A percentile compares a stretch with the other conserved stretches of the same genome.
These are phyloP conservation scores for Leptopilina boulardi DNA, from an alignment of 1,140 invertebrate species.

Conservation along the genomic window DNA sequence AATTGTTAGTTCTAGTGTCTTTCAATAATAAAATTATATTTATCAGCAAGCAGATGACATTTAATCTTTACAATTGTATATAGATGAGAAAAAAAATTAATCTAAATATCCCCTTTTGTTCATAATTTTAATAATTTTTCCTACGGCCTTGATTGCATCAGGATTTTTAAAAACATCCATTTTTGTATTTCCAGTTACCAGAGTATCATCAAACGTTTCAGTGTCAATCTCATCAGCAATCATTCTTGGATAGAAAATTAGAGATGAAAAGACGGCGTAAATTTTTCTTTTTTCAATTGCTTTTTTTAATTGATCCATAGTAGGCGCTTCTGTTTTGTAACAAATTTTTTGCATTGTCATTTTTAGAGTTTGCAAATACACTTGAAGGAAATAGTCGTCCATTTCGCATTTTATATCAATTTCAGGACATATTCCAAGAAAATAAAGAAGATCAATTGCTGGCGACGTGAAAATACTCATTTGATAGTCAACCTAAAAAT, in stretches of 20 bases:
- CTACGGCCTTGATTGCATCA: slow-evolving; percentile 34
- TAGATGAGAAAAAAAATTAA: too few relatives aligned
- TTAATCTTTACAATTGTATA: too few relatives aligned
- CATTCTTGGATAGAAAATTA: slow-evolving; percentile 57
- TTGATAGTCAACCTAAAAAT: slow-evolving; percentile 68
- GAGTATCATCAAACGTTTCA: slow-evolving; percentile 41
- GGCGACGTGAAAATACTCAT: slow-evolving; percentile 69
- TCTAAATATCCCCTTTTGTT: slow-evolving; percentile 54
- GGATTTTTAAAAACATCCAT: slow-evolving; percentile 57
- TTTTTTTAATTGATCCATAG: slow-evolving; percentile 47
- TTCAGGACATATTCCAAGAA: slow-evolving; percentile 69
- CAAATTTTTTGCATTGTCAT: slow-evolving; percentile 46
- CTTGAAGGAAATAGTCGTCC: slow-evolving; percentile 50
- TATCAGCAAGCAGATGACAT: too few relatives aligned
- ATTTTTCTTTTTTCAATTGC: slow-evolving; percentile 52
- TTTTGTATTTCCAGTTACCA: slow-evolving; percentile 40
- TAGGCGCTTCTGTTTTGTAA: slow-evolving; percentile 50
- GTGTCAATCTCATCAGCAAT: slow-evolving; percentile 48
- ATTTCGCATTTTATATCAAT: slow-evolving; percentile 47
- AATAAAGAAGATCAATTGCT: slow-evolving; percentile 73
- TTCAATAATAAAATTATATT: too few relatives aligned
- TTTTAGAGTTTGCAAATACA: slow-evolving; percentile 46
- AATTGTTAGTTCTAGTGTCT: too few relatives aligned
- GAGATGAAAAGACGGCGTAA: slow-evolving; percentile 43
- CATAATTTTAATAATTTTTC: slow-evolving; percentile 52